phyloP scores from a whole-genome alignment of 2,888 invertebrate species.

The Nomada ferruginata region DNA sequence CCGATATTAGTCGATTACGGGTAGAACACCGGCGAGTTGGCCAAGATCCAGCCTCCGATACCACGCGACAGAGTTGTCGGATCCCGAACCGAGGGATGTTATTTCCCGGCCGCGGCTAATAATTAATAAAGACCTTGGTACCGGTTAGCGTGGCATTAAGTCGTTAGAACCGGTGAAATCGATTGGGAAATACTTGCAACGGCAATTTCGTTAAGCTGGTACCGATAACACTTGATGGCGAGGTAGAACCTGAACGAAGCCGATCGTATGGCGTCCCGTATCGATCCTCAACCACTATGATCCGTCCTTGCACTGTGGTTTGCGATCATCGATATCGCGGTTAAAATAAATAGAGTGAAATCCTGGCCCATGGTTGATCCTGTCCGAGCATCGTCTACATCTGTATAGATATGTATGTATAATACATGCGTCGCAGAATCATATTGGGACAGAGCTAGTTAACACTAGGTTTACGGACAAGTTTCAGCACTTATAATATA shows the following conservation, averaged over 20 bases:
- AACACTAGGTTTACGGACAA: too few species aligned
- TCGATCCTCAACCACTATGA: constrained; percentile 34
- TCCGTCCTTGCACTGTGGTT: constrained; percentile 51
- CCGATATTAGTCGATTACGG: constrained; percentile 18
- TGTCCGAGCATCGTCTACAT: background rate
- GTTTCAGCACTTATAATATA: too few species aligned
- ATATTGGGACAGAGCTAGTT: background rate
- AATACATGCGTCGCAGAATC: background rate
- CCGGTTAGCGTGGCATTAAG: constrained; percentile 61
- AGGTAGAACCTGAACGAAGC: constrained; percentile 27
- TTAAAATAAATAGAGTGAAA: constrained; percentile 68
- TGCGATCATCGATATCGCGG: constrained; percentile 58
- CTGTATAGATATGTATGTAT: too few species aligned
- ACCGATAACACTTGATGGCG: constrained; percentile 47
- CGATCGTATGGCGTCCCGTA: constrained; percentile 28
- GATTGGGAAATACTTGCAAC: constrained; percentile 67
- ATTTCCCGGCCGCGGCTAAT: constrained; percentile 29
- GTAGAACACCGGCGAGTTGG: background rate
- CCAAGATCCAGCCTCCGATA: background rate
- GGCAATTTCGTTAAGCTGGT: constrained; percentile 67
- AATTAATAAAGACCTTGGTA: constrained; percentile 64
- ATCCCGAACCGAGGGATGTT: background rate
- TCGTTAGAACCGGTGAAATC: constrained; percentile 60
- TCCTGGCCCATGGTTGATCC: constrained; percentile 25
- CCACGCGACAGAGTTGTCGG: constrained; percentile 33